These are phyloP conservation scores for Trichomycterus rosablanca DNA, from an alignment of 2,113 vertebrate genomes.

Conservation along the genomic window DNA sequence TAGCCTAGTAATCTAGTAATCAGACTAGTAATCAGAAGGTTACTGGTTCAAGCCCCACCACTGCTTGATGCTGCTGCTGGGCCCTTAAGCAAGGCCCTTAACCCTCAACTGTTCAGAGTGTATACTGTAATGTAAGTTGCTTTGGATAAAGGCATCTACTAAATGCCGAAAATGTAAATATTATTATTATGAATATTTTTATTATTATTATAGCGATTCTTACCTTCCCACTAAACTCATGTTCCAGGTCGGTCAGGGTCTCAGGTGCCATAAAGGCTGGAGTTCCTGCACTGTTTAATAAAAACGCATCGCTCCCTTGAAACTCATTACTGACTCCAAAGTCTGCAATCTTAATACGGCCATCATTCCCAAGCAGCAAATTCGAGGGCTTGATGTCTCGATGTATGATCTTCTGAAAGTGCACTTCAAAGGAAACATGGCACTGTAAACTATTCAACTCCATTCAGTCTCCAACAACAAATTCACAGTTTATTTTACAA, in stretches of 20 bases:
- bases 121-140: too few relatives aligned
- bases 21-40: too few relatives aligned
- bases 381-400: conserved; percentile 97
- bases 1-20: too few relatives aligned
- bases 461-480: not conserved
- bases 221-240: conserved; percentile 91
- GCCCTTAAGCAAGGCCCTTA: too few relatives aligned
- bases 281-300: conserved; percentile 86
- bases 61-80: too few relatives aligned
- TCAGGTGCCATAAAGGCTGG: conserved; percentile 97
- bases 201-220: not conserved
- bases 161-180: too few relatives aligned
- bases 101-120: too few relatives aligned
- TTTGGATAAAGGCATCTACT: too few relatives aligned
- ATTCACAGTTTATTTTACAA: not conserved
- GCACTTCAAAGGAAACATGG: conserved; percentile 67
- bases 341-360: conserved; percentile 88
- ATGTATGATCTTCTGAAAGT: conserved; percentile 95
- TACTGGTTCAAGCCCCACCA: too few relatives aligned
- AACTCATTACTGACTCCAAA: conserved; percentile 96
- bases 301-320: conserved; percentile 82
- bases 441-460: too few relatives aligned
- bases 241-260: conserved; percentile 78
- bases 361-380: conserved; percentile 87
- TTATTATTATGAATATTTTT: too few relatives aligned